Evolutionary conservation across 2,797 vertebrate genomes (phyloP).

Genomic region (Centroberyx gerrardi): DNA sequence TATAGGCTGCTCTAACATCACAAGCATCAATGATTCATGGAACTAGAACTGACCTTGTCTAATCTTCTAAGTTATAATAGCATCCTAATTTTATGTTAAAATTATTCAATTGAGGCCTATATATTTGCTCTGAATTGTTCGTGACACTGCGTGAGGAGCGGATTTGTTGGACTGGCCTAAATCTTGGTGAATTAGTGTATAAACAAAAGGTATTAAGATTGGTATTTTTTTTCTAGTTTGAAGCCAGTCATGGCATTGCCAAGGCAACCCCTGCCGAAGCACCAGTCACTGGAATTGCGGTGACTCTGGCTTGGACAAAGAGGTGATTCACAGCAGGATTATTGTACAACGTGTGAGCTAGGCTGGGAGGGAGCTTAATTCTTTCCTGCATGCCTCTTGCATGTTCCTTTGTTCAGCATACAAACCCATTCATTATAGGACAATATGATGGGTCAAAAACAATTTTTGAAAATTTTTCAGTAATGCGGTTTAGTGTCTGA

Average conservation of each 20-base stretch:
- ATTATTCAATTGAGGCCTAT: not conserved
- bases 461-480: conserved; percentile 50
- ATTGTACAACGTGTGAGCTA: conserved; percentile 76
- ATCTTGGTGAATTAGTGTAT: conserved; percentile 8
- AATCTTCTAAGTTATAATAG: not conserved
- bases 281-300: conserved; percentile 65
- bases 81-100: not conserved
- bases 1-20: not conserved
- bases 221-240: conserved; percentile 37
- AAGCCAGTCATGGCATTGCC: conserved; percentile 70
- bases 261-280: conserved; percentile 71
- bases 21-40: not conserved
- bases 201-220: conserved; percentile 39
- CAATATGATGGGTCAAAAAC: conserved; percentile 57
- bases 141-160: not conserved
- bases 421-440: conserved; percentile 62
- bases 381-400: conserved; percentile 75
- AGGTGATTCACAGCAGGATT: conserved; percentile 82
- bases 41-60: not conserved
- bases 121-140: not conserved
- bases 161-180: conserved; percentile 9
- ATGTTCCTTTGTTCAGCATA: conserved; percentile 69
- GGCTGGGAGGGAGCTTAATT: conserved; percentile 73
- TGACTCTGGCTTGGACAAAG: conserved; percentile 79
- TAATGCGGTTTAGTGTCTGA: conserved; percentile 8